Evolutionary conservation across 2,888 invertebrate species (phyloP).

Genomic region (Drosophila pseudotakahashii): DNA sequence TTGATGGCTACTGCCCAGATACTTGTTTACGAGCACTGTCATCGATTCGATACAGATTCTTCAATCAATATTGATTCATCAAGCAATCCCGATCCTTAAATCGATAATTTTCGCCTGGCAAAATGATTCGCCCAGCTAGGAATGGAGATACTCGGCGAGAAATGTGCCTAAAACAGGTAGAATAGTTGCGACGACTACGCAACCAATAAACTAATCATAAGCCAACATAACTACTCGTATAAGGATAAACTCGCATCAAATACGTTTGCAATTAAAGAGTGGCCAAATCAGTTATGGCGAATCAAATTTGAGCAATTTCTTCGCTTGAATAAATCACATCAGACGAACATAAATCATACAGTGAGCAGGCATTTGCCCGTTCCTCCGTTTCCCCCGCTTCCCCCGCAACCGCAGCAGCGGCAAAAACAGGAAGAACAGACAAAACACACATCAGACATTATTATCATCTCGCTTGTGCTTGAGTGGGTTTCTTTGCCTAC

Average conservation of each 20-base stretch:
- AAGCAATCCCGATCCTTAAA: too few relatives aligned
- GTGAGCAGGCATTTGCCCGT: slow-evolving; percentile 50
- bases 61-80: too few relatives aligned
- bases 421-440: slow-evolving; percentile 52
- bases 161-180: too few relatives aligned
- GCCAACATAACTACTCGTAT: too few relatives aligned
- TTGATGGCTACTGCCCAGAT: too few relatives aligned
- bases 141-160: too few relatives aligned
- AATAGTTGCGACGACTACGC: too few relatives aligned
- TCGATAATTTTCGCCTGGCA: too few relatives aligned
- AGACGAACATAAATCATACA: slow-evolving; percentile 81
- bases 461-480: slow-evolving; percentile 84
- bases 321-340: slow-evolving; percentile 82
- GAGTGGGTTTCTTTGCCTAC: slow-evolving; percentile 81
- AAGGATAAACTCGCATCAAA: not conserved
- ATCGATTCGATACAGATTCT: too few relatives aligned
- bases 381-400: slow-evolving; percentile 27
- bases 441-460: slow-evolving; percentile 80
- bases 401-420: slow-evolving; percentile 25
- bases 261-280: slow-evolving; percentile 51
- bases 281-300: slow-evolving; percentile 64
- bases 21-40: too few relatives aligned
- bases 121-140: too few relatives aligned
- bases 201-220: too few relatives aligned
- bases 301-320: slow-evolving; percentile 75